These are phyloP conservation scores for Drosophila punjabiensis DNA, from an alignment of 1,140 invertebrate species.

Conservation along the genomic window DNA sequence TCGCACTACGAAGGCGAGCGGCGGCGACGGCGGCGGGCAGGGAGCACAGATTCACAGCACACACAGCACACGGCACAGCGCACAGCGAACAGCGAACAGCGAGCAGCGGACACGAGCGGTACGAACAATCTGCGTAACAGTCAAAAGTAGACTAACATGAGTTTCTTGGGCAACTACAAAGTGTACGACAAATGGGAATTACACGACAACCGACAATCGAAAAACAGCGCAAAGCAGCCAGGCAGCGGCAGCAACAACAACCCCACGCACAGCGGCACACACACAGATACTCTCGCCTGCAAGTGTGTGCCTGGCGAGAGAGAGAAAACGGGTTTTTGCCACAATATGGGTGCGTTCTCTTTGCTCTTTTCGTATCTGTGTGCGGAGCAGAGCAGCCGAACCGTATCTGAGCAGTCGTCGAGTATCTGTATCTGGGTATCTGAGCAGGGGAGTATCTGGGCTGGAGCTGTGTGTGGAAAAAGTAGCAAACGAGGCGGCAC, in stretches of 20 bases:
- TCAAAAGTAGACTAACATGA: constrained; percentile 86
- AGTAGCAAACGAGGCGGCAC: constrained; percentile 66
- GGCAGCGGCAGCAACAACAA: constrained; percentile 59
- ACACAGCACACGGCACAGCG: constrained; percentile 41
- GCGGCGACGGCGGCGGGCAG: constrained; percentile 30
- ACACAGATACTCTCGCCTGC: constrained; percentile 28
- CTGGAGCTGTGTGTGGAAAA: constrained; percentile 51
- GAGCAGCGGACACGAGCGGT: constrained; percentile 56
- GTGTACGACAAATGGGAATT: constrained; percentile 85
- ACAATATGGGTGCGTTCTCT: constrained; percentile 27
- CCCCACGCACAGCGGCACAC: constrained; percentile 35
- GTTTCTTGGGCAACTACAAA: constrained; percentile 85
- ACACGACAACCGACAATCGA: constrained; percentile 85
- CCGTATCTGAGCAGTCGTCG: constrained; percentile 34
- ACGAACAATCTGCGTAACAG: constrained; percentile 85
- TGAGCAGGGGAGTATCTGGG: constrained; percentile 25
- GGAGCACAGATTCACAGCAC: constrained; percentile 49
- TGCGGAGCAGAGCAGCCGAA: constrained; percentile 9
- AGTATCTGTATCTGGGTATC: constrained; percentile 36
- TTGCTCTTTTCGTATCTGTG: constrained; percentile 28
- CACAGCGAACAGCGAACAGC: constrained; percentile 27
- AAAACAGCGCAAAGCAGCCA: constrained; percentile 70
- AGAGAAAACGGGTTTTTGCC: constrained; percentile 69
- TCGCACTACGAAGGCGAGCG: constrained; percentile 39
- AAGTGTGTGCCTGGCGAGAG: constrained; percentile 30